phyloP scores from a whole-genome alignment of 2,113 vertebrate genomes.

The Eulacestoma nigropectus region DNA sequence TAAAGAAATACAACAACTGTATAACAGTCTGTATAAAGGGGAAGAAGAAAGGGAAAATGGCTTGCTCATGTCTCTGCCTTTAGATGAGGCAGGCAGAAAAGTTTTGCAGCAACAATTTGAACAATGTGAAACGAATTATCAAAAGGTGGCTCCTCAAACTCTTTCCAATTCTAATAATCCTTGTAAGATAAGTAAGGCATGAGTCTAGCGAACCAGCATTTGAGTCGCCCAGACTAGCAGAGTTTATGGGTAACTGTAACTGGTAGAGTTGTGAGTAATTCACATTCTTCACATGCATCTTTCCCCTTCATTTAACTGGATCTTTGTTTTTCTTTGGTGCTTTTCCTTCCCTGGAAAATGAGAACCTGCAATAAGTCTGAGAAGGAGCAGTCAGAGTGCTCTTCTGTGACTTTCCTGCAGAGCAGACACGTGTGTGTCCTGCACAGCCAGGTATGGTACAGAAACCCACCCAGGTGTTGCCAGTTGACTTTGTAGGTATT shows the following conservation, averaged over 20 bases:
- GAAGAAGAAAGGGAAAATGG: background rate
- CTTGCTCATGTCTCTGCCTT: background rate
- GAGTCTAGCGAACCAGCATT: rapidly evolving
- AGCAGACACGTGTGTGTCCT: background rate
- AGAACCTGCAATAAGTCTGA: background rate
- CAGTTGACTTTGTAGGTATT: background rate
- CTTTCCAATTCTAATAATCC: background rate
- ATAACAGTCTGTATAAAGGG: background rate
- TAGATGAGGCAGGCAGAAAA: background rate
- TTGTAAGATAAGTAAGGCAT: background rate
- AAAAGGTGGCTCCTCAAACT: background rate
- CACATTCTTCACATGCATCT: background rate
- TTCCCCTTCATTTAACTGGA: background rate
- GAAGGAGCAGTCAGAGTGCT: background rate
- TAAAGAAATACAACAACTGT: background rate
- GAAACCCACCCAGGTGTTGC: background rate
- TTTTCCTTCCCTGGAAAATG: background rate
- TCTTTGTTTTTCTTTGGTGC: background rate
- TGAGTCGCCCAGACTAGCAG: rapidly evolving
- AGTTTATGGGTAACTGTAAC: background rate
- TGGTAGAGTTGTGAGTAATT: background rate
- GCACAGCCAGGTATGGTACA: background rate
- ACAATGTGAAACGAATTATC: background rate
- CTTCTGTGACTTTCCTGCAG: background rate
- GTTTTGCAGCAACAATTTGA: background rate